Conservation (phyloP, 2,113 vertebrate genomes). For the Elgaria multicarinata region DNA sequence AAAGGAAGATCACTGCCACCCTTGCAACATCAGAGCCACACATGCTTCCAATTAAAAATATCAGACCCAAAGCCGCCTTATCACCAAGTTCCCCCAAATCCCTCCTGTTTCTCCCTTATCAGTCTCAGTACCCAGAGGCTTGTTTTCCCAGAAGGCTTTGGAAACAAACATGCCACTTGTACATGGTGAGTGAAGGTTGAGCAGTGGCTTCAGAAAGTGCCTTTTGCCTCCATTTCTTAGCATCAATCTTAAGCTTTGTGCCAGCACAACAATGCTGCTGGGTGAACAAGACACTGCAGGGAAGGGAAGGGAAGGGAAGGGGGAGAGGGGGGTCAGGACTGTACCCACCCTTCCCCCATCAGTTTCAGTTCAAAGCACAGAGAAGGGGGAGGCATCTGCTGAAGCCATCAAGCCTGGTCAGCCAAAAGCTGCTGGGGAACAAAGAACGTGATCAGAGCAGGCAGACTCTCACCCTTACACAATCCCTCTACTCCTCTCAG, state of each 20-base stretch:
- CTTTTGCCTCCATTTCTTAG: neutral
- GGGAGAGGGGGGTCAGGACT: neutral
- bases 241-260: neutral
- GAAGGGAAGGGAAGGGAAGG: neutral
- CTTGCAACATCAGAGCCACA: neutral
- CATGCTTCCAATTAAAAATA: neutral
- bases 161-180: neutral
- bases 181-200: neutral
- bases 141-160: neutral
- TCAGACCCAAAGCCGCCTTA: neutral
- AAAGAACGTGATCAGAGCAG: neutral
- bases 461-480: neutral
- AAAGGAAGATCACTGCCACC: neutral
- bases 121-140: neutral
- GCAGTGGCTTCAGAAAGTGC: neutral
- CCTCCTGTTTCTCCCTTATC: neutral
- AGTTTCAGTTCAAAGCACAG: slow-evolving; percentile 7
- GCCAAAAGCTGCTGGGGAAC: neutral
- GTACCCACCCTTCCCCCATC: neutral
- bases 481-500: neutral
- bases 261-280: neutral
- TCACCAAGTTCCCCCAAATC: neutral
- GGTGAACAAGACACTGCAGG: neutral
- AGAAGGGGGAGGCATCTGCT: slow-evolving; percentile 16
- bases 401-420: slow-evolving; percentile 20